Evolutionary conservation across 2,888 invertebrate species (phyloP).

Genomic region (Ochropacha duplaris): DNA sequence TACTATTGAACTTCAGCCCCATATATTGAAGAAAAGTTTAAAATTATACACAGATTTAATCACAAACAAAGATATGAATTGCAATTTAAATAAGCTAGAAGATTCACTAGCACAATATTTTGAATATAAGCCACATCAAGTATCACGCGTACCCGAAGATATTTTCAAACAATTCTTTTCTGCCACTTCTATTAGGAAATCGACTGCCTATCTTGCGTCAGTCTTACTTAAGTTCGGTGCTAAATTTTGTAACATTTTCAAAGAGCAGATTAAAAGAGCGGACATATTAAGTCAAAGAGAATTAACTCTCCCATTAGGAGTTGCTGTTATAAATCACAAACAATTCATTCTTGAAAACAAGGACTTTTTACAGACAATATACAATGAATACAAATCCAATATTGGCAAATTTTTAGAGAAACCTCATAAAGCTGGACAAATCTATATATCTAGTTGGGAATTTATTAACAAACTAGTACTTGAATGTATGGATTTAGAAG

Average conservation of each 20-base stretch:
- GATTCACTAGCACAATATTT: constrained; percentile 81
- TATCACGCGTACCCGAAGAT: constrained; percentile 72
- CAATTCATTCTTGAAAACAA: constrained; percentile 64
- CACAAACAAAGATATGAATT: constrained; percentile 56
- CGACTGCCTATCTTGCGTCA: constrained; percentile 81
- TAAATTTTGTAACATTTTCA: constrained; percentile 71
- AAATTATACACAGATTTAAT: constrained; percentile 73
- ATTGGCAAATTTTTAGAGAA: constrained; percentile 86
- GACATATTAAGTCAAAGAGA: constrained; percentile 83
- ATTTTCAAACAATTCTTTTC: constrained; percentile 80
- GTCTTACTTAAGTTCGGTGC: constrained; percentile 81
- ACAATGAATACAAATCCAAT: constrained; percentile 83
- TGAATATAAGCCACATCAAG: constrained; percentile 83
- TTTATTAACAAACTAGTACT: constrained; percentile 84
- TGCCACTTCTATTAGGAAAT: constrained; percentile 78
- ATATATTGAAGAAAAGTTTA: constrained; percentile 60
- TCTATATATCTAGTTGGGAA: constrained; percentile 83
- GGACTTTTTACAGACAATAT: constrained; percentile 78
- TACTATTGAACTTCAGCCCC: constrained; percentile 51
- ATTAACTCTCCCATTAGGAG: constrained; percentile 84
- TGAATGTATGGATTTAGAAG: constrained; percentile 82
- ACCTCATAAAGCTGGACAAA: constrained; percentile 86
- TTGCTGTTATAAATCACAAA: constrained; percentile 68
- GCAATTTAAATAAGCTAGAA: constrained; percentile 81
- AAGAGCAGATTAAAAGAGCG: constrained; percentile 66